These are phyloP conservation scores for Arion vulgaris DNA, from an alignment of 1,140 invertebrate species.

Conservation along the genomic window DNA sequence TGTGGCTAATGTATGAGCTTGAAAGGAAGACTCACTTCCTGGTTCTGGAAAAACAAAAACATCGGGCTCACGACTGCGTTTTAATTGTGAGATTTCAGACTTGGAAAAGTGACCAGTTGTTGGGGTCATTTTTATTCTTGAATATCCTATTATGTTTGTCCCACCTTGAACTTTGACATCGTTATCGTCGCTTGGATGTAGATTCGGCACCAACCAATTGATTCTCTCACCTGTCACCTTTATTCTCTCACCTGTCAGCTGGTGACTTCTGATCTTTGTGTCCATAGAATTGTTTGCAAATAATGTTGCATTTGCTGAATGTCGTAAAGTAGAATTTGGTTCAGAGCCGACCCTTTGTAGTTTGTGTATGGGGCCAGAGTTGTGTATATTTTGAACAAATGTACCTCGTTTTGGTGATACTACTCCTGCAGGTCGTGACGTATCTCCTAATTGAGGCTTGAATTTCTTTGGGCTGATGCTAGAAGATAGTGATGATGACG, in stretches of 20 bases:
- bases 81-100: background rate
- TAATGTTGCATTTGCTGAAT: background rate
- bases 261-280: background rate
- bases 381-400: background rate
- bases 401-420: background rate
- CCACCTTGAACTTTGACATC: too few species aligned
- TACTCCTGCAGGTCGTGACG: background rate
- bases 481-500: background rate
- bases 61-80: background rate
- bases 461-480: background rate
- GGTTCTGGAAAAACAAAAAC: constrained; percentile 9
- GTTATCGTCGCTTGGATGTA: too few species aligned
- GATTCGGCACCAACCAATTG: background rate
- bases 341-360: background rate
- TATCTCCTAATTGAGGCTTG: background rate
- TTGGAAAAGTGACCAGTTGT: background rate
- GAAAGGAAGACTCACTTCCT: background rate
- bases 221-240: background rate
- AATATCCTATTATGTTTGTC: too few species aligned
- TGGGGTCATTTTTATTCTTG: too few species aligned
- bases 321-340: background rate
- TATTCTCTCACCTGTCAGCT: background rate
- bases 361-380: background rate
- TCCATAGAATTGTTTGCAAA: background rate
- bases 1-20: background rate